Base-by-base conservation (phyloP, 2,888 invertebrate genomes). In the Noctua fimbriata region DNA sequence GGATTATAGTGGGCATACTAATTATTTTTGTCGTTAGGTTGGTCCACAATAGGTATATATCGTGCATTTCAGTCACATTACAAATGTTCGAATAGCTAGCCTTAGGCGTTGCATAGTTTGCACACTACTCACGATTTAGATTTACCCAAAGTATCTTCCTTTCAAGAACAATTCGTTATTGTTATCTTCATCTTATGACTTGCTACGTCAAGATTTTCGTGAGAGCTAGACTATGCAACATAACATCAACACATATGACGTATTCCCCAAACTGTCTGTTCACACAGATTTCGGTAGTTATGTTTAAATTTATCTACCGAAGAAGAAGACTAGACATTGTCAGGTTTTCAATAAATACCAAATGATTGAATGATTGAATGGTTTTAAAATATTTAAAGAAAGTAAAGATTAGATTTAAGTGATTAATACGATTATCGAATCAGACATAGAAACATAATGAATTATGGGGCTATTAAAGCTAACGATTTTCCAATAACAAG, bases 21-120 rank as follows among this genome's bases (percentile, higher is more conserved):
- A 58, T 58, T n/a, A 58, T n/a, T 58, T n/a, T 55, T 55, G 55
- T 55, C 24, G 55, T 58, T 58, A 58, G 55, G 12, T 58, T 2
- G 12, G 21, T 7, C n/a, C 3, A 55, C 24, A 55, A 24, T 55
- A 52, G 18, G 32, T 18, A 49, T 49, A 55, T 69, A 55, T 63
- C 28, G 28, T 58, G 44, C 18, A 18, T 47, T 76, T 76, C 47
- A 60, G 24, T 71, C n/a, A 60, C 32, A 55, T 73, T 32, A 67
- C 47, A 58, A 67, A 69, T 69, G 36, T 44, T 9, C 16, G 24
- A 70, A 32, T 12, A 44, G 24, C 28, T 49, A 41, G 18, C 32
- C 36, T 66, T 47, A 65, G 28, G 12, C 52, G 52, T 69, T 55
- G 69, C 41, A 82, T 75, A 81, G 55, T 47, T 77, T 28, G 18